Evolutionary conservation across 2,113 vertebrate species (phyloP).

Genomic region (Plectropomus leopardus): DNA sequence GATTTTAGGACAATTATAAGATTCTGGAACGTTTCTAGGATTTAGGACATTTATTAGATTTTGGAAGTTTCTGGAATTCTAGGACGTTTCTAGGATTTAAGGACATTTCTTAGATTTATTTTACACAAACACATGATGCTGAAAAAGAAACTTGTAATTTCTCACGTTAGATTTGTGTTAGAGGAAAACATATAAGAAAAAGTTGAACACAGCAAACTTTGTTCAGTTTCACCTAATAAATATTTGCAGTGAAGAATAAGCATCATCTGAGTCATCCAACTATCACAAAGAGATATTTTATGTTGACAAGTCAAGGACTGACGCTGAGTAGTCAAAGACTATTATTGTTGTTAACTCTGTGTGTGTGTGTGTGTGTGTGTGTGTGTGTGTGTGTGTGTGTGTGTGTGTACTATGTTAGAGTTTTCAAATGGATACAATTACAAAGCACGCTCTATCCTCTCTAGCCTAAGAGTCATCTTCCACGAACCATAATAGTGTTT

Average conservation of each 20-base stretch:
- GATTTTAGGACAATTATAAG: no score
- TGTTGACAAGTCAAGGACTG: constrained; percentile 13
- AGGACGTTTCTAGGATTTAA: no score
- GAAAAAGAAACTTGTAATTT: not conserved
- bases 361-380: not conserved
- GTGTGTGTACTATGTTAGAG: not conserved
- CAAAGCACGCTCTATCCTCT: constrained; percentile 14
- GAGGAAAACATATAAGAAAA: not conserved
- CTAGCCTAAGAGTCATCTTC: not conserved
- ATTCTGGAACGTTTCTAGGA: no score
- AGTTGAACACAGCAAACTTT: not conserved
- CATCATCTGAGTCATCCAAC: constrained; percentile 31
- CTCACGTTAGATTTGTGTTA: not conserved
- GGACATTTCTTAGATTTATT: not conserved
- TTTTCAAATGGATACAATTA: not conserved
- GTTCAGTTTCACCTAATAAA: not conserved
- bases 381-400: not conserved
- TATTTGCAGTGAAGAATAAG: not conserved
- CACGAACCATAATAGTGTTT: not conserved
- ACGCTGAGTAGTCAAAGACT: constrained; percentile 14
- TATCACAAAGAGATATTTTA: constrained; percentile 2
- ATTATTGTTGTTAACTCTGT: not conserved
- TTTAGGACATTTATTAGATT: no score
- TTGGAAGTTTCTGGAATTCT: no score
- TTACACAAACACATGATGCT: not conserved